These are phyloP conservation scores for Mellilla xanthometata DNA, from an alignment of 2,888 invertebrate genomes.

Conservation along the genomic window DNA sequence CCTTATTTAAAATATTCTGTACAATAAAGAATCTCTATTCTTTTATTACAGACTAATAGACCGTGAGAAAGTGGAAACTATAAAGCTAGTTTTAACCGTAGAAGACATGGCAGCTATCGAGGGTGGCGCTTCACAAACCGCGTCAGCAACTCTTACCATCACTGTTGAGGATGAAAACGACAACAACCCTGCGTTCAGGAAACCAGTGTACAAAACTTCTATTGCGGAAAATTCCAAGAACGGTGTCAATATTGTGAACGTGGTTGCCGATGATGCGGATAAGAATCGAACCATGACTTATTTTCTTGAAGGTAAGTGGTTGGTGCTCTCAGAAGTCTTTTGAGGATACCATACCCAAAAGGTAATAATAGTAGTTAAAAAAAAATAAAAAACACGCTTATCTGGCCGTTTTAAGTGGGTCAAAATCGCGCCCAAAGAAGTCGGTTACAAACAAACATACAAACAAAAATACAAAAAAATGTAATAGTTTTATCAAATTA, in stretches of 20 bases:
- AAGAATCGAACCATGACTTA: slow-evolving; percentile 93
- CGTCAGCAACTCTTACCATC: slow-evolving; percentile 88
- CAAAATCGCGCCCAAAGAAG: too few species aligned
- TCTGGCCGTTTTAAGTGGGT: too few species aligned
- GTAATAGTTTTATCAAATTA: too few species aligned
- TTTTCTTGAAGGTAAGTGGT: slow-evolving; percentile 84
- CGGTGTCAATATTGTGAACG: slow-evolving; percentile 89
- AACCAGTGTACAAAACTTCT: slow-evolving; percentile 89
- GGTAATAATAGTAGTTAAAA: too few species aligned
- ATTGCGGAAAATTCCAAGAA: slow-evolving; percentile 94
- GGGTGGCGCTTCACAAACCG: slow-evolving; percentile 86
- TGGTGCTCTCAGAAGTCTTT: too few species aligned
- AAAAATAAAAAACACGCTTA: too few species aligned
- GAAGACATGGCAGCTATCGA: slow-evolving; percentile 92
- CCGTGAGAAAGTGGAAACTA: slow-evolving; percentile 91
- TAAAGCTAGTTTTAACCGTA: slow-evolving; percentile 89
- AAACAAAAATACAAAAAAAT: too few species aligned
- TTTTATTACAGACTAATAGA: slow-evolving; percentile 86
- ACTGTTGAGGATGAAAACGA: slow-evolving; percentile 94
- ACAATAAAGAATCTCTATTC: too few species aligned
- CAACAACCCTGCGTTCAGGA: slow-evolving; percentile 92
- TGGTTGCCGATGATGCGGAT: slow-evolving; percentile 93
- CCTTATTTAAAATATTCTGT: too few species aligned
- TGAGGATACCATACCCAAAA: too few species aligned
- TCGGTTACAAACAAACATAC: too few species aligned